A percentile compares a stretch with the other conserved stretches of the same genome.
Conservation (phyloP, 1,140 invertebrate species). For the Drosophila prosaltans region DNA sequence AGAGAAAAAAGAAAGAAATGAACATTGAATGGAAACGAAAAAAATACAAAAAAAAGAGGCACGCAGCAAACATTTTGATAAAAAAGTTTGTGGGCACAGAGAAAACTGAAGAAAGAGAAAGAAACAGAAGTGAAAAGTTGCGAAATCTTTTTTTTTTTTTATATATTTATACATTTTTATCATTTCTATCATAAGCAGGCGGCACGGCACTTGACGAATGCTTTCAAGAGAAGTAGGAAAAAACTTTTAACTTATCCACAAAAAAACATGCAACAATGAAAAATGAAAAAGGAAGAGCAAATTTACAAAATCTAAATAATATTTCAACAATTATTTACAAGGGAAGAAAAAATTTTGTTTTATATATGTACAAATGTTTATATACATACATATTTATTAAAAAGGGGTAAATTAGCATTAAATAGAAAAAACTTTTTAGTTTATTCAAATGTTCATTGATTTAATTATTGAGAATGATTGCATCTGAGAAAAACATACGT, state of each 20-base stretch:
- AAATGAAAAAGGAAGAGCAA: background rate
- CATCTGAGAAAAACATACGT: too few relatives aligned
- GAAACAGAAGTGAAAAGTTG: slow-evolving; percentile 54
- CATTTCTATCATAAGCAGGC: slow-evolving; percentile 33
- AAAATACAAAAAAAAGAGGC: slow-evolving; percentile 48
- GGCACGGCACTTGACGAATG: slow-evolving; percentile 28
- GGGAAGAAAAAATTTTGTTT: background rate
- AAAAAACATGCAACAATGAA: slow-evolving; percentile 5
- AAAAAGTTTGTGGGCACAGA: slow-evolving; percentile 49
- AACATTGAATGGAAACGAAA: slow-evolving; percentile 15
- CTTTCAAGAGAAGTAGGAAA: background rate
- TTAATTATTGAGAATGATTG: too few relatives aligned
- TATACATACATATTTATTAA: too few relatives aligned
- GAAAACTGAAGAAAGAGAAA: slow-evolving; percentile 15
- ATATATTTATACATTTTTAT: slow-evolving; percentile 34
- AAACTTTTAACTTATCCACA: slow-evolving; percentile 28
- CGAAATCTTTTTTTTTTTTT: slow-evolving; percentile 49
- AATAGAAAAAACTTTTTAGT: too few relatives aligned
- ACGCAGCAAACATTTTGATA: slow-evolving; percentile 48
- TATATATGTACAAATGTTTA: too few relatives aligned
- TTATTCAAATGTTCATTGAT: too few relatives aligned
- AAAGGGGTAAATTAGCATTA: too few relatives aligned
- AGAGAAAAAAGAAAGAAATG: too few relatives aligned
- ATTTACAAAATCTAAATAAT: slow-evolving; percentile 11
- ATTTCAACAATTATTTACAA: background rate